Evolutionary conservation across 23 tunicate genomes (phyloP), one percentile per base, ranked within the genome.

Genomic region (Trididemnum clinides): DNA sequence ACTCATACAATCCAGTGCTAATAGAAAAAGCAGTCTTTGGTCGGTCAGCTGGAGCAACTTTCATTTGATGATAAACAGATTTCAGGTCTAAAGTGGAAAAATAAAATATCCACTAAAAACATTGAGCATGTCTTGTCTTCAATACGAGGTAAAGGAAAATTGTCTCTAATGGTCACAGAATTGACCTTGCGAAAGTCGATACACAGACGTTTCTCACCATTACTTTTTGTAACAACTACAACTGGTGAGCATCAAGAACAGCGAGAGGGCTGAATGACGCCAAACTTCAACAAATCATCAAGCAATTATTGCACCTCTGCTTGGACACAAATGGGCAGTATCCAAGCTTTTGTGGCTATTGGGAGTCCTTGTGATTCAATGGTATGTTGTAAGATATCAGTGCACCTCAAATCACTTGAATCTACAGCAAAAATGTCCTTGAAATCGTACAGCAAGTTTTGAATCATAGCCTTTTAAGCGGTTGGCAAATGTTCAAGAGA

Each of bases 71-170:
- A 28, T 76, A 76, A 20, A 71, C 70, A 76, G 62, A 38, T 18
- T 39, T 44, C 59, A 84, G n/a, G 49, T 84, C 84, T 1, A 84
- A 26, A 18, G 65, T 49, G 28, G 64, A 72, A 72, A 76, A 76
- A 15, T 33, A 84, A 10, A 33, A 7, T 32, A 39, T 1, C 86
- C 86, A n/a, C 33, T 34, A 25, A 82, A 71, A 2, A 20, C 51
- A 82, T 82, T 76, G 23, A 82, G 31, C 3, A 10, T 82, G n/a
- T 82, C n/a, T n/a, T n/a, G n/a, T n/a, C 88, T 15, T 84, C 88
- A 31, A 84, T 84, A 3, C 88, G 84, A 6, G 88, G 84, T 4
- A 76, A 23, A n/a, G 82, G 88, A 29, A 7, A 75, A 31, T 39
- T 51, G 26, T 84, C 57, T 69, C 63, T 69, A 5, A 54, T n/a